These are phyloP conservation scores for Elephas maximus DNA, from an alignment of 2,113 vertebrate species.

Conservation along the genomic window DNA sequence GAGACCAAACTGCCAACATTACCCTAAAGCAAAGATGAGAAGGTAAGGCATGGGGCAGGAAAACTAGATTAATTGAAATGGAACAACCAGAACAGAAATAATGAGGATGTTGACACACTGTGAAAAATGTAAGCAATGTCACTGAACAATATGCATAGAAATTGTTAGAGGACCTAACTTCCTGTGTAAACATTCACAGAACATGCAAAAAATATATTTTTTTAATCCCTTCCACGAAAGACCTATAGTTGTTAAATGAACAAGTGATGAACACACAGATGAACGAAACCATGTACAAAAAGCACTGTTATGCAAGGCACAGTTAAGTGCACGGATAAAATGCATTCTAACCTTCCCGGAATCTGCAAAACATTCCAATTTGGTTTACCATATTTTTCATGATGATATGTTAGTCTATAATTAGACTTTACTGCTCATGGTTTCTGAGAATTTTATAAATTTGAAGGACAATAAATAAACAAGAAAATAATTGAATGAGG, in stretches of 20 bases:
- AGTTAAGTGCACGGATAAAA: not conserved
- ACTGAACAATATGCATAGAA: too few relatives aligned
- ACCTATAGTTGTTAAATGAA: not conserved
- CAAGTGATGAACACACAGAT: not conserved
- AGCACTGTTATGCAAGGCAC: not conserved
- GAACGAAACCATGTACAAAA: not conserved
- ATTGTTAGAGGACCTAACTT: too few relatives aligned
- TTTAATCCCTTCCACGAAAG: not conserved
- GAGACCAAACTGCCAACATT: too few relatives aligned
- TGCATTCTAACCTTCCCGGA: slow-evolving; percentile 34
- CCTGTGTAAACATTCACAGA: too few relatives aligned
- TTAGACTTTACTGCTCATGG: slow-evolving; percentile 67
- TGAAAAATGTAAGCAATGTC: too few relatives aligned
- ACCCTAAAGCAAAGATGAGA: too few relatives aligned
- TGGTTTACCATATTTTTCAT: slow-evolving; percentile 74
- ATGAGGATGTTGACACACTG: too few relatives aligned
- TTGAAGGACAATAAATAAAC: slow-evolving; percentile 67
- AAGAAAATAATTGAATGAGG: slow-evolving; percentile 75
- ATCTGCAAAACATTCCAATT: slow-evolving; percentile 57
- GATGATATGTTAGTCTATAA: slow-evolving; percentile 63
- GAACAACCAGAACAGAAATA: too few relatives aligned
- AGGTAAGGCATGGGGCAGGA: too few relatives aligned
- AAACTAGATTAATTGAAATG: too few relatives aligned
- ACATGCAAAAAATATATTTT: too few relatives aligned
- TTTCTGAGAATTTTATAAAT: slow-evolving; percentile 77